Conservation (phyloP, 2,113 vertebrate genomes). For the Semnornis frantzii region DNA sequence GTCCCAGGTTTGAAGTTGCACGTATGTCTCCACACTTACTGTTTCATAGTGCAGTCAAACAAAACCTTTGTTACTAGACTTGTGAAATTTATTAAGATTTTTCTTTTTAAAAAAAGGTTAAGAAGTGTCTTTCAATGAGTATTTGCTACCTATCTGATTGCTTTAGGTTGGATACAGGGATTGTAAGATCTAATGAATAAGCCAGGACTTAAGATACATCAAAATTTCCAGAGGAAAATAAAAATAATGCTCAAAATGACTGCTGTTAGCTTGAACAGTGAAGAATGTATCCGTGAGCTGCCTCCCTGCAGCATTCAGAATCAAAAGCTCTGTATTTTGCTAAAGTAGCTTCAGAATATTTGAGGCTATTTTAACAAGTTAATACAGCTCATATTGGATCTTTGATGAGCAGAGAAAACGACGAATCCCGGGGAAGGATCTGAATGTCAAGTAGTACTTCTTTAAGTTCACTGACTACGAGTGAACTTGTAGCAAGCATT, state of each 20-base stretch:
- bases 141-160: not conserved
- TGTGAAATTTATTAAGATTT: not conserved
- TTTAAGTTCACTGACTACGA: not conserved
- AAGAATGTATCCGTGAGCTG: not conserved
- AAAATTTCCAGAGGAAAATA: not conserved
- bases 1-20: not conserved
- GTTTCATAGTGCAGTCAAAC: not conserved
- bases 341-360: not conserved
- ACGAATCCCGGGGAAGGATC: not conserved
- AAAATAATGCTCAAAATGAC: not conserved
- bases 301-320: not conserved
- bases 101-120: not conserved
- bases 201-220: not conserved
- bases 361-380: not conserved
- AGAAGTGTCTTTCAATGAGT: not conserved
- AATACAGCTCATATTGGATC: not conserved
- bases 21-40: not conserved
- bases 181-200: not conserved
- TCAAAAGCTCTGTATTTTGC: not conserved
- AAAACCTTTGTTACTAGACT: not conserved
- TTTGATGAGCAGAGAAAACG: not conserved
- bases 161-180: not conserved
- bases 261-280: not conserved
- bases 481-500: no score
- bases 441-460: not conserved